These are phyloP conservation scores for Carlito syrichta DNA, from an alignment of 2,113 vertebrate genomes.

Conservation along the genomic window DNA sequence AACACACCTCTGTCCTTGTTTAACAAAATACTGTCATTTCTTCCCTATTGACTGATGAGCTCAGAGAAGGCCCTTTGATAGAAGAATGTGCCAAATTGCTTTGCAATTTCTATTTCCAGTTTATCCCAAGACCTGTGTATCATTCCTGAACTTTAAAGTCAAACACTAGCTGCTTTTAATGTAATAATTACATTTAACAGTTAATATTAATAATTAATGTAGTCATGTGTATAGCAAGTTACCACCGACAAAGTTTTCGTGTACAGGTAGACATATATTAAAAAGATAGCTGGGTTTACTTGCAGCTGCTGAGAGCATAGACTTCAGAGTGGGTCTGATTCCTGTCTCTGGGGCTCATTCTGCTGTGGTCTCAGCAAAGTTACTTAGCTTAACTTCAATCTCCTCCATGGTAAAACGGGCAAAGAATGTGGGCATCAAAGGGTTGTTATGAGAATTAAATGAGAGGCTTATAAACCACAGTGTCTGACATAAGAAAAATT, in stretches of 20 bases:
- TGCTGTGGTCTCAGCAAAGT: background rate
- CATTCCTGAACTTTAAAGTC: background rate
- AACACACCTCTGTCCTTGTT: background rate
- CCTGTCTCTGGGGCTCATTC: background rate
- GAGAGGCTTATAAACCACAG: background rate
- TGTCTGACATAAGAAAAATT: background rate
- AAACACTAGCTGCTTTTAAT: background rate
- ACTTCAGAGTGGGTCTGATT: background rate
- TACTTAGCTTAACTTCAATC: background rate
- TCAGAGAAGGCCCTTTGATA: background rate
- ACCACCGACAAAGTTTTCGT: background rate
- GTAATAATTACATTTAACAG: background rate
- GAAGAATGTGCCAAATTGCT: background rate
- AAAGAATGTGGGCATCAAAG: background rate
- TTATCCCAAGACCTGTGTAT: background rate
- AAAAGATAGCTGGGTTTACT: background rate
- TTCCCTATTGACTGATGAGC: background rate
- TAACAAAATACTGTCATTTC: background rate
- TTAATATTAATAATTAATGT: background rate
- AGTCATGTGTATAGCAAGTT: background rate
- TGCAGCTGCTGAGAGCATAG: background rate
- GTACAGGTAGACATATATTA: background rate
- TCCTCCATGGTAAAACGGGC: background rate
- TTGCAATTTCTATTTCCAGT: background rate
- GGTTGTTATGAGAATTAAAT: background rate